phyloP scores from a whole-genome alignment of 2,797 vertebrate genomes.

The Spondyliosoma cantharus region DNA sequence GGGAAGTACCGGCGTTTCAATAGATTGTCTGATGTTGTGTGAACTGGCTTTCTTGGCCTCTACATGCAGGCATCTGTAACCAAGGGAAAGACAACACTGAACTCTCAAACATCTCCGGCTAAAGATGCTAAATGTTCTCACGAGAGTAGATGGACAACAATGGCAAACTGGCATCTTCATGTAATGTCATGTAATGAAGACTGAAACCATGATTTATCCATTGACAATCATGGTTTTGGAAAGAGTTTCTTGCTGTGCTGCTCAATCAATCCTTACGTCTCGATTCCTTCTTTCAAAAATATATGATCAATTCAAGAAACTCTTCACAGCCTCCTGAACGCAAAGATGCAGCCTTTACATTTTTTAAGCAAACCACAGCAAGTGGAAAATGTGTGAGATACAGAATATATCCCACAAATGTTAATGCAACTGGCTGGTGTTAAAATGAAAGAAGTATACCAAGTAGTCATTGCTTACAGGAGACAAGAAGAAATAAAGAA shows the following conservation, averaged over 20 bases:
- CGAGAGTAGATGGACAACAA: slow-evolving; percentile 1
- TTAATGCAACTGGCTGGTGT: slow-evolving; percentile 13
- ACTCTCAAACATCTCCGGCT: slow-evolving; percentile 30
- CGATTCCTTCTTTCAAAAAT: neutral
- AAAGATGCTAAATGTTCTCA: slow-evolving; percentile 35
- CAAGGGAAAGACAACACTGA: slow-evolving; percentile 42
- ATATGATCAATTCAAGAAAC: slow-evolving; percentile 7
- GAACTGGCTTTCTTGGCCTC: slow-evolving; percentile 26
- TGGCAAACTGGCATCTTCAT: slow-evolving; percentile 19
- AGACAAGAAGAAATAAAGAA: slow-evolving; percentile 7
- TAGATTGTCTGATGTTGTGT: slow-evolving; percentile 22
- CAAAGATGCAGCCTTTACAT: slow-evolving; percentile 9
- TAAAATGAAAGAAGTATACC: slow-evolving; percentile 4
- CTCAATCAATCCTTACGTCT: slow-evolving; percentile 11
- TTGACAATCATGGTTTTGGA: no score
- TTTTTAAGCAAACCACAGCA: slow-evolving; percentile 18
- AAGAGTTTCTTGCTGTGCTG: neutral
- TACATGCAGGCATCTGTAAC: slow-evolving; percentile 20
- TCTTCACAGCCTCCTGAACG: slow-evolving; percentile 18
- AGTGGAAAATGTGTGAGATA: slow-evolving; percentile 12
- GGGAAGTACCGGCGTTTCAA: neutral
- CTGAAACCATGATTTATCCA: slow-evolving; percentile 3
- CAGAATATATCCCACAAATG: slow-evolving; percentile 8
- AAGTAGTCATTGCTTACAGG: neutral
- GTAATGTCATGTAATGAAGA: slow-evolving; percentile 5